Base-by-base conservation (phyloP, 2,797 vertebrate genomes). In the Pipistrellus pipistrellus region DNA sequence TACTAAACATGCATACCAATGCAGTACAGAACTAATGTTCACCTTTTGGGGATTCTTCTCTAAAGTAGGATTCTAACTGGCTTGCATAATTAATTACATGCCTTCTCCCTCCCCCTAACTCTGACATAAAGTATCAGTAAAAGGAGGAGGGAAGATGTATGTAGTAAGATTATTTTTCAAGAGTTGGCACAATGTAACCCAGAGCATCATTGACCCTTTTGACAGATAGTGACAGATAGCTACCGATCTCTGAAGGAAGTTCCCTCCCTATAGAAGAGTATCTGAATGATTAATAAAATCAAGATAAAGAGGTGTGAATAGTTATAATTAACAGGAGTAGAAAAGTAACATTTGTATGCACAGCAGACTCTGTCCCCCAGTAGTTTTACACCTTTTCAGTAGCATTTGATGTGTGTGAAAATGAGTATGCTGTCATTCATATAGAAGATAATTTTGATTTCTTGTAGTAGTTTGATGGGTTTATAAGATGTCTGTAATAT, bases 381-480 rank as follows among this genome's bases (percentile, higher is more conserved):
- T 77, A 57, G 35, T 73, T 89, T 89, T 69, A 68, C 35, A 82
- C 25, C 85, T 75, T 57, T 68, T 57, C 48, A 53, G n/a, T 77
- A 27, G 57, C 30, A 23, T 91, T 81, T 90, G 46, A 35, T 72
- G 8, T 30, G 10, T 87, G 11, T 85, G 88, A 88, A 88, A 73
- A 89, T 88, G 38, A 82, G 38, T 85, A 17, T 57, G n/a, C 55
- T 46, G 5, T 78, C 14, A 59, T 73, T 64, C 17, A 59, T 62
- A 15, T 59, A 57, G 38, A 92, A 66, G 83, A n/a, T 71, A 51
- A 85, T 68, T 93, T 94, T 41, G 64, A 64, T 76, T 93, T 85
- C 64, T 85, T 0, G 73, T 91, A 81, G 41, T 27, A 85, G 25
- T 90, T 44, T 95, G 87, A 87, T 55, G 30, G 21, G 82, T 57